phyloP scores from a whole-genome alignment of 2,113 vertebrate species.

The Ctenomys sociabilis region DNA sequence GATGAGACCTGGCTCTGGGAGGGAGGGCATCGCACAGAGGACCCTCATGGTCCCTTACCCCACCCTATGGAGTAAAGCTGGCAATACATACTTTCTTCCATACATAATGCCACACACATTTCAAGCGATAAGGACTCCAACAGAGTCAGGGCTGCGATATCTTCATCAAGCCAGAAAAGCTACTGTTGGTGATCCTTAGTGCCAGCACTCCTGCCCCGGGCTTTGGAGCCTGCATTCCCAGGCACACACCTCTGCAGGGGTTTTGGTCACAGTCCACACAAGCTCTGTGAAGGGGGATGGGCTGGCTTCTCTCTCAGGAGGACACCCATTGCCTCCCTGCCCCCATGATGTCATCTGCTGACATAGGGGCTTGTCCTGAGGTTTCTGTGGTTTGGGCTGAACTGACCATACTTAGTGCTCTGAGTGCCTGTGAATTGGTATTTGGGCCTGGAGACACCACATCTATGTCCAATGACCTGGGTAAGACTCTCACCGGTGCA shows the following conservation, averaged over 20 bases:
- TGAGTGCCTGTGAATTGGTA: background rate
- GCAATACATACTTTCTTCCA: background rate
- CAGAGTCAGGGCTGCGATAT: too few relatives aligned
- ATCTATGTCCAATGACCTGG: too few relatives aligned
- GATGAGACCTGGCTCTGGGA: background rate
- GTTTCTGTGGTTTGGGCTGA: background rate
- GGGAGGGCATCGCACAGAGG: background rate
- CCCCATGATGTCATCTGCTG: background rate
- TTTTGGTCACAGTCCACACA: background rate
- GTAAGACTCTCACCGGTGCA: background rate
- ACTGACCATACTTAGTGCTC: background rate
- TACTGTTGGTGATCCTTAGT: background rate
- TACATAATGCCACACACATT: background rate
- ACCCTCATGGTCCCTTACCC: background rate
- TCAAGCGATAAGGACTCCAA: background rate
- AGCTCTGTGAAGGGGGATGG: background rate
- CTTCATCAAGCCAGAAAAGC: too few relatives aligned
- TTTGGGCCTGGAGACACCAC: background rate
- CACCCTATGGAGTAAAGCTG: background rate
- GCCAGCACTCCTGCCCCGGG: background rate
- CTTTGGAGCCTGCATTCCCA: background rate
- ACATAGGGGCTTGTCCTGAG: background rate
- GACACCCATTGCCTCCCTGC: background rate
- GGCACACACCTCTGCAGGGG: background rate
- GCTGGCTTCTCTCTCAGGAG: background rate